Evolutionary conservation across 2,113 vertebrate genomes (phyloP).

Genomic region (Ailuropoda melanoleuca): DNA sequence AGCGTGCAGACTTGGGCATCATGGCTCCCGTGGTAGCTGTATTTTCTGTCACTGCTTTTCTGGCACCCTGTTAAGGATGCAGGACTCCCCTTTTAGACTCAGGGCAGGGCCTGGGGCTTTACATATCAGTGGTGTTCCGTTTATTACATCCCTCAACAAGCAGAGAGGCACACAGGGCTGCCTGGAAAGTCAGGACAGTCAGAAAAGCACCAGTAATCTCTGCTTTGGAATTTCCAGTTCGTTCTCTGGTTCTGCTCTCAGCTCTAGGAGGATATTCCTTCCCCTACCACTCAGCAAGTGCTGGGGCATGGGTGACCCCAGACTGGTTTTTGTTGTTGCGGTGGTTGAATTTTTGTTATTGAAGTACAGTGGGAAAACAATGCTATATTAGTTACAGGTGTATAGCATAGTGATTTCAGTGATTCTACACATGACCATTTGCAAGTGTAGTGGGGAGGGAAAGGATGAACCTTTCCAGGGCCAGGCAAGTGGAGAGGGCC

Average conservation of each 20-base stretch:
- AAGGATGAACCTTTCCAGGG: neutral
- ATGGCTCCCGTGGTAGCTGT: rapidly evolving
- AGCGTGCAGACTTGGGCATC: neutral
- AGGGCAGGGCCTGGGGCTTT: neutral
- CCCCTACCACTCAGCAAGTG: neutral
- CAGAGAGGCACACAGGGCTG: neutral
- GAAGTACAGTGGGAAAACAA: neutral
- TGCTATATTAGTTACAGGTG: neutral
- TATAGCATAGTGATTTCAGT: neutral
- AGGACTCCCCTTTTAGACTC: neutral
- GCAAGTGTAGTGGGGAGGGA: neutral
- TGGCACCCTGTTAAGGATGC: neutral
- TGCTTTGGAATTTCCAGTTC: neutral
- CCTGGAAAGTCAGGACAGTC: neutral
- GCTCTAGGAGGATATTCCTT: neutral
- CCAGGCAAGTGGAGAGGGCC: neutral
- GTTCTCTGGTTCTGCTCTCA: neutral
- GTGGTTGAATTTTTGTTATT: neutral
- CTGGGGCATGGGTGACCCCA: neutral
- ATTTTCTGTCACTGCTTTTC: neutral
- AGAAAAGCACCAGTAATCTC: neutral
- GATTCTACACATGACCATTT: neutral
- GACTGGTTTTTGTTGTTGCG: neutral
- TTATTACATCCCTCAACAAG: neutral
- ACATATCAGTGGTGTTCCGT: neutral